Evolutionary conservation across 2,797 vertebrate species (phyloP).

Genomic region (Glyptemys insculpta): DNA sequence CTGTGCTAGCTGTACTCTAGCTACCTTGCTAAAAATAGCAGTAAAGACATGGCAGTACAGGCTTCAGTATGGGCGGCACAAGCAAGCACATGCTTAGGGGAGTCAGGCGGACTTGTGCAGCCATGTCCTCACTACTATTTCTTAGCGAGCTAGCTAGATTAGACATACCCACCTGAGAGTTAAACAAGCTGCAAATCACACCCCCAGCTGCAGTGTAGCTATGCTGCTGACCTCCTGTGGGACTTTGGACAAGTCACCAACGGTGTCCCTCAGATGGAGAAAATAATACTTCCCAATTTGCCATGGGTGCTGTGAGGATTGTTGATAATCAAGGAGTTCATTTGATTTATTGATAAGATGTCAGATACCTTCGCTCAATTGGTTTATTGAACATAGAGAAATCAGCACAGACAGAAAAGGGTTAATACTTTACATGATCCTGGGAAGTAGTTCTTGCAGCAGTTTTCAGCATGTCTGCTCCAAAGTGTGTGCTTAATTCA

Average conservation of each 20-base stretch:
- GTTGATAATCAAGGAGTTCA: neutral
- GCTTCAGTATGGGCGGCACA: neutral
- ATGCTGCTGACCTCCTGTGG: too few relatives aligned
- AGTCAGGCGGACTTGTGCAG: neutral
- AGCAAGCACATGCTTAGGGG: neutral
- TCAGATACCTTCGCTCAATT: neutral
- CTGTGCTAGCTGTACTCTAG: neutral
- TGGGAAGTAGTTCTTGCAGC: neutral
- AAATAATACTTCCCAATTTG: neutral
- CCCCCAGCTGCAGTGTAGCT: too few relatives aligned
- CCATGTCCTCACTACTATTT: neutral
- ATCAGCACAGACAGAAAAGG: neutral
- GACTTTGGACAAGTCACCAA: too few relatives aligned
- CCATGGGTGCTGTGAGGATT: neutral
- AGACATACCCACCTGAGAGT: too few relatives aligned
- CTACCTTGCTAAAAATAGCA: neutral
- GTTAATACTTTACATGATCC: neutral
- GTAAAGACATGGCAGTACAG: neutral
- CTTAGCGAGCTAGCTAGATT: neutral
- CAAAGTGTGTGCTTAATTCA: neutral
- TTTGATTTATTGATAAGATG: neutral
- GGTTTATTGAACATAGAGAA: neutral
- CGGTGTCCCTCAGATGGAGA: neutral
- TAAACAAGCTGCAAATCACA: too few relatives aligned
- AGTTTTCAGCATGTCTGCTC: neutral